Conservation (phyloP, 2,888 invertebrate genomes). For the Sympetrum striolatum region DNA sequence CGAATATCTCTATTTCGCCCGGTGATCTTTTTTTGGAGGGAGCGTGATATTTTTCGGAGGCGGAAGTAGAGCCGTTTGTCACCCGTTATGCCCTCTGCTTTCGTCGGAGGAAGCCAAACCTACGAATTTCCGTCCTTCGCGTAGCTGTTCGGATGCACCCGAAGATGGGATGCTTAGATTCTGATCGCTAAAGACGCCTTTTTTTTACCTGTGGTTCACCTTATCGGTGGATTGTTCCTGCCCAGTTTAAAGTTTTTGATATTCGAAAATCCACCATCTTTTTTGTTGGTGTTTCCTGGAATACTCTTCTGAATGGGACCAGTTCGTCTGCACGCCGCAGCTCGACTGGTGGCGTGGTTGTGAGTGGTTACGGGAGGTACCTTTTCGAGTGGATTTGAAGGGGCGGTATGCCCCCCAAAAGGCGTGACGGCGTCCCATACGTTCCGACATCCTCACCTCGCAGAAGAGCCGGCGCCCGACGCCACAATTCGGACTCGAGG, state of each 20-base stretch:
- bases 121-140: too few relatives aligned
- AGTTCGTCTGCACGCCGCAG: too few relatives aligned
- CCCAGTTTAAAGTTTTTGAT: too few relatives aligned
- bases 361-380: neutral
- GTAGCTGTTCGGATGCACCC: too few relatives aligned
- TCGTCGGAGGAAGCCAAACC: neutral
- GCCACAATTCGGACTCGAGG: neutral
- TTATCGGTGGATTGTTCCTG: too few relatives aligned
- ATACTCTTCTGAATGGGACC: neutral
- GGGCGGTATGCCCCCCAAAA: slow-evolving; percentile 32
- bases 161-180: too few relatives aligned
- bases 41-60: neutral
- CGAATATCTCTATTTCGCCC: neutral
- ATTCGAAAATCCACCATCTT: neutral
- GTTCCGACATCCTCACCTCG: neutral
- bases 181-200: too few relatives aligned
- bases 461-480: neutral
- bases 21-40: neutral
- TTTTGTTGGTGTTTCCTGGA: neutral
- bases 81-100: neutral
- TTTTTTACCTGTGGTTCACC: too few relatives aligned
- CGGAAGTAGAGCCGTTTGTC: neutral
- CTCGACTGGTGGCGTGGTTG: neutral
- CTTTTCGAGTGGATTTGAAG: neutral
- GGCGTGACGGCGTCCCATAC: slow-evolving; percentile 29